Percentiles rank a stretch among this genome's conserved stretches.
Evolutionary conservation across 2,888 invertebrate species (phyloP).

Genomic region (Drosophila fungiperda): DNA sequence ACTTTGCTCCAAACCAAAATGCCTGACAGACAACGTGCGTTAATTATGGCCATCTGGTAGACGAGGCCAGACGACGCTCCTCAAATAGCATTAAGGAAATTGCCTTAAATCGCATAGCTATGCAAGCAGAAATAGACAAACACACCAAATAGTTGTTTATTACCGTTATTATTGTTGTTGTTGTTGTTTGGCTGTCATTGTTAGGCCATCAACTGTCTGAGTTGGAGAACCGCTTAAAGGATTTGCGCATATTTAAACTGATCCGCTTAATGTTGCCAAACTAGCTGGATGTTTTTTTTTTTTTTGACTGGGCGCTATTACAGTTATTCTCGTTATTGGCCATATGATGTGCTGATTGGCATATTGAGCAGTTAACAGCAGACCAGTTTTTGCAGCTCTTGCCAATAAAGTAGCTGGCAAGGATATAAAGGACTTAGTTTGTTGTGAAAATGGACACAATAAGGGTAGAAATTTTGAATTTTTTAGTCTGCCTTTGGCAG

Average conservation of each 20-base stretch:
- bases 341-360: constrained; percentile 49
- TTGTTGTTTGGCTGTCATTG: constrained; percentile 45
- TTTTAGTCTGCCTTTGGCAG: neutral
- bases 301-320: constrained; percentile 12
- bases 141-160: constrained; percentile 55
- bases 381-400: neutral
- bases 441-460: neutral
- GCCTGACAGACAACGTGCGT: constrained; percentile 71
- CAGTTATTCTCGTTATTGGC: constrained; percentile 34
- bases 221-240: constrained; percentile 69
- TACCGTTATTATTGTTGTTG: constrained; percentile 14
- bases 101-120: constrained; percentile 74
- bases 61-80: constrained; percentile 59
- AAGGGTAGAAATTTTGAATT: neutral
- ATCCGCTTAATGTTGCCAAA: constrained; percentile 46
- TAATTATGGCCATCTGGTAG: constrained; percentile 76
- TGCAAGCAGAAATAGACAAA: constrained; percentile 18
- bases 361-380: constrained; percentile 27
- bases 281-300: constrained; percentile 20
- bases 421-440: neutral
- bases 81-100: constrained; percentile 77
- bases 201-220: constrained; percentile 63
- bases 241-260: constrained; percentile 66
- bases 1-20: constrained; percentile 26
- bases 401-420: neutral